Evolutionary conservation across 2,888 invertebrate species (phyloP), one percentile per base, ranked within the genome.

Genomic region (Nowickia ferox): DNA sequence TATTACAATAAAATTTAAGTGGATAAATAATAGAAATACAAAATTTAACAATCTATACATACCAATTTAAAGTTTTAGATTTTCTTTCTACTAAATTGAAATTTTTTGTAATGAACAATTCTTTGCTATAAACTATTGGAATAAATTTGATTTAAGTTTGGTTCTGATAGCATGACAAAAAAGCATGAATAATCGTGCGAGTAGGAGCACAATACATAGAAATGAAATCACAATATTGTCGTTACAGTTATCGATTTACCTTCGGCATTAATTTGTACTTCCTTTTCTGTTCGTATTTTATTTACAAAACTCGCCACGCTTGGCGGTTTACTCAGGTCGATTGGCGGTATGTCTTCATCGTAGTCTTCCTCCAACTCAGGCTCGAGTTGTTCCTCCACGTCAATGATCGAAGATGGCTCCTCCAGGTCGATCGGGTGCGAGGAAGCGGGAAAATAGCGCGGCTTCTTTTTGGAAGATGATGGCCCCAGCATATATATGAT

Each of bases 211-310:
- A 65, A 55, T 42, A 82, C 17, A 51, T 69, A 38, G 59, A 84
- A 86, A 84, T 84, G 61, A 88, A 88, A 93, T 93, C 92, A 93
- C 92, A 93, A 90, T 89, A 93, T 93, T 83, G 93, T 93, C 68
- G 93, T 92, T 81, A 92, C 91, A 57, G 92, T 92, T 72, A 91
- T 90, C 76, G 91, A 90, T 83, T 90, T 89, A 83, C 93, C 92
- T 81, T 91, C 91, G 75, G 92, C 90, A 85, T 90, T 91, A 71
- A 86, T 86, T 83, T 86, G 83, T 17, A 92, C 84, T 79, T 90
- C 90, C 72, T 90, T 90, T 85, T 92, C 92, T 38, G 92, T 90
- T 84, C 91, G 90, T 68, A 91, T 90, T 84, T 91, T 91, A 6
- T 90, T 89, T 22, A 88, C 87, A 80, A 92, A 90, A 72, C 89